A percentile compares a stretch with the other conserved stretches of the same genome.
Conservation (phyloP, 2,888 invertebrate species). For the Dryococelus australis region DNA sequence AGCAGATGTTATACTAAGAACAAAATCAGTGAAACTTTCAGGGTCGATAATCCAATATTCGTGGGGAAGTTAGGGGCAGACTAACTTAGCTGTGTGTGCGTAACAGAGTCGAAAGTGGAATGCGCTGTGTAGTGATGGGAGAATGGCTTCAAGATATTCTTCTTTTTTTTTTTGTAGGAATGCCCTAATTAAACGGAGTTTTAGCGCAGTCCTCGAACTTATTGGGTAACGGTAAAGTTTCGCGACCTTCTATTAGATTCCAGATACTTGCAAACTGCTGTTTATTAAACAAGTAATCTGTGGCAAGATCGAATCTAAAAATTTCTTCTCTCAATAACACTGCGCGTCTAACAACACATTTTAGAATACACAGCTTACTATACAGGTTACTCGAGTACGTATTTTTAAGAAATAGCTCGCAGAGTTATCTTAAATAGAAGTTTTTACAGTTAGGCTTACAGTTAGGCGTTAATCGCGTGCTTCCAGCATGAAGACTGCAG, state of each 20-base stretch:
- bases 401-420: too few species aligned
- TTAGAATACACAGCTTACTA: too few species aligned
- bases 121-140: not conserved
- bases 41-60: not conserved
- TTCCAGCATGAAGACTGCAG: too few species aligned
- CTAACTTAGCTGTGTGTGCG: not conserved
- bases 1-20: too few species aligned
- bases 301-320: not conserved
- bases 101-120: not conserved
- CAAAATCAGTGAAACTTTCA: not conserved
- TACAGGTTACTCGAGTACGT: too few species aligned
- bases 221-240: not conserved
- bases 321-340: too few species aligned
- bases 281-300: not conserved
- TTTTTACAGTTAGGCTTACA: too few species aligned
- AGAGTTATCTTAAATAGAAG: too few species aligned
- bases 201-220: not conserved
- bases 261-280: not conserved
- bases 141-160: not conserved
- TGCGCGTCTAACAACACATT: too few species aligned
- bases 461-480: too few species aligned
- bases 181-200: slow-evolving; percentile 3
- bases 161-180: not conserved
- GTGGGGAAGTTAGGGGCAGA: not conserved
- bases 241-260: not conserved